Evolutionary conservation across 2,888 invertebrate genomes (phyloP).

Genomic region (Caenorhabditis imperialis): DNA sequence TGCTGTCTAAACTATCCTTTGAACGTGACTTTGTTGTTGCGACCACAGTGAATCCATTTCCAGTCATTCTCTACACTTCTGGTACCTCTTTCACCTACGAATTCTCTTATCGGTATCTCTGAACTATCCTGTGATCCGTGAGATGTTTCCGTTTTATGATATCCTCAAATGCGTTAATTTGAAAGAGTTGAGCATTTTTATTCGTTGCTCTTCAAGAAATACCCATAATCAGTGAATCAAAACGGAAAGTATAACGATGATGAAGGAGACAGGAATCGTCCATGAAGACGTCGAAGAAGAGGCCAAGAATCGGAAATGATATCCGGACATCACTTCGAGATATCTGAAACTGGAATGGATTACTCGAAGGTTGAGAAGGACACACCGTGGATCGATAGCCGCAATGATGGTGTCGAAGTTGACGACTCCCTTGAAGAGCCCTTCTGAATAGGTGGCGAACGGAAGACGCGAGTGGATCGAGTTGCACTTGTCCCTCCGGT

Average conservation of each 20-base stretch:
- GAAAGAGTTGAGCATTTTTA: conserved; percentile 30
- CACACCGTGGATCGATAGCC: conserved; percentile 65
- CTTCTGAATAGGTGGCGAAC: conserved; percentile 65
- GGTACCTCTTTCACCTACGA: conserved; percentile 36
- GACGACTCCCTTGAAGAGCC: conserved; percentile 67
- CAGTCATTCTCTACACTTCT: conserved; percentile 51
- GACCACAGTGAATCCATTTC: conserved; percentile 49
- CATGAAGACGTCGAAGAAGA: conserved; percentile 19
- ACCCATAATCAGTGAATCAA: conserved; percentile 46
- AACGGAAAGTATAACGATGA: conserved; percentile 25
- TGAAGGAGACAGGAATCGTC: conserved; percentile 6
- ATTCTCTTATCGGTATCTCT: conserved; percentile 37
- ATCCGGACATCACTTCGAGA: conserved; percentile 65
- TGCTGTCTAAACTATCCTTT: conserved; percentile 47
- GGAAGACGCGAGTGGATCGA: conserved; percentile 65
- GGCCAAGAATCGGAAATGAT: conserved; percentile 59
- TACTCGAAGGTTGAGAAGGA: not conserved
- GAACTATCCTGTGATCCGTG: conserved; percentile 5
- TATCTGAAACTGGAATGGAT: conserved; percentile 49
- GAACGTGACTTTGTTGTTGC: conserved; percentile 48
- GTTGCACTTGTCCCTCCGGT: conserved; percentile 70
- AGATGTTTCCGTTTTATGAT: conserved; percentile 14
- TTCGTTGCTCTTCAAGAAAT: conserved; percentile 34
- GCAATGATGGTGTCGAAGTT: conserved; percentile 68
- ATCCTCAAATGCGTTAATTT: conserved; percentile 24